phyloP scores from a whole-genome alignment of 2,113 vertebrate species.

The Phalacrocorax aristotelis region DNA sequence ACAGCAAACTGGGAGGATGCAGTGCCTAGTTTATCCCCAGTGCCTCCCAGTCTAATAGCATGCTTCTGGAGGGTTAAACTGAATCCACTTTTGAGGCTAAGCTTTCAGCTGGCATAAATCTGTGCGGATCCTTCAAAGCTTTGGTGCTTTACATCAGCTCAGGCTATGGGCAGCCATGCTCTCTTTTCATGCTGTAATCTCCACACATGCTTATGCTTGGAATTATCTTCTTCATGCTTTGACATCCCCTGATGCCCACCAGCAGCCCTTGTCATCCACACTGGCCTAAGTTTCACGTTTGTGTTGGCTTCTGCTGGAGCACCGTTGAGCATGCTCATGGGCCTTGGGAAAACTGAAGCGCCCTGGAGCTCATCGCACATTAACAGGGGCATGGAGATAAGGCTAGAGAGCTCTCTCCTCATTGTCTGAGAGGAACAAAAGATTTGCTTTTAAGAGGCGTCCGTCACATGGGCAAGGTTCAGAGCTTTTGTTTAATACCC shows the following conservation, averaged over 20 bases:
- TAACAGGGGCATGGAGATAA: rapidly evolving
- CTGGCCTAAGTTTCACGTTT: rapidly evolving
- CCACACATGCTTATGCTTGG: neutral
- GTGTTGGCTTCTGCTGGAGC: neutral
- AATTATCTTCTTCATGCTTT: neutral
- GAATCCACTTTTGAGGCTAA: neutral
- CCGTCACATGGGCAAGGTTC: neutral
- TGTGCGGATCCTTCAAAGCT: neutral
- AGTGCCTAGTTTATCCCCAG: neutral
- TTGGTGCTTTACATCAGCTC: neutral
- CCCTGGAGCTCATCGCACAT: rapidly evolving
- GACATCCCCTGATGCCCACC: neutral
- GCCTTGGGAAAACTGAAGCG: neutral
- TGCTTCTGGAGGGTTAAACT: neutral
- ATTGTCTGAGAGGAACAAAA: neutral
- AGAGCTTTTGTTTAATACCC: neutral
- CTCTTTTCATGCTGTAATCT: neutral
- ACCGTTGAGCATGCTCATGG: rapidly evolving
- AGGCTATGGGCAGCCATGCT: neutral
- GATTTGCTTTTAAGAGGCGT: neutral
- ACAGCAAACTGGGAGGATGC: neutral
- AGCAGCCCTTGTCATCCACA: neutral
- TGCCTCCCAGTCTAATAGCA: rapidly evolving
- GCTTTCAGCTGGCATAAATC: neutral
- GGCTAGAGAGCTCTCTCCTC: neutral